phyloP scores from a whole-genome alignment of 1,140 invertebrate species.

The Acromyrmex heyeri region DNA sequence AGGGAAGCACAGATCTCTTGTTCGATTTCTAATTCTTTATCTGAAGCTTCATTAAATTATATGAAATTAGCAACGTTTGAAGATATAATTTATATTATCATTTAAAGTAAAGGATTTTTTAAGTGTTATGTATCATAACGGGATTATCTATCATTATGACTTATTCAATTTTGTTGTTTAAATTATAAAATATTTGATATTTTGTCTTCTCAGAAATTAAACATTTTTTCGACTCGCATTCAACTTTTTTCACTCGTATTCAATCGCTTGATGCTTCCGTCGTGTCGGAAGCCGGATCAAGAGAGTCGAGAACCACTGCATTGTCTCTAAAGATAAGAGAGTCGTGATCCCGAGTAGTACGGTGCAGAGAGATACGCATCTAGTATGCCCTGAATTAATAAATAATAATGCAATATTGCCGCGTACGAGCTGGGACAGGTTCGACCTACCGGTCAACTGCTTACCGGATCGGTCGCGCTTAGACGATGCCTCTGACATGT shows the following conservation, averaged over 20 bases:
- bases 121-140: not conserved
- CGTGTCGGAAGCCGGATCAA: not conserved
- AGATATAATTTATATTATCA: not conserved
- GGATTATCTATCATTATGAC: not conserved
- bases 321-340: constrained; percentile 81
- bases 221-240: not conserved
- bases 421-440: constrained; percentile 65
- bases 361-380: constrained; percentile 82
- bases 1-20: too few species aligned
- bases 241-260: too few species aligned
- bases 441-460: constrained; percentile 78
- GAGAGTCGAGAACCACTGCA: constrained; percentile 74
- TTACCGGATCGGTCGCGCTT: constrained; percentile 43
- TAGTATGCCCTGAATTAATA: constrained; percentile 85
- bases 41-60: not conserved
- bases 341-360: constrained; percentile 82
- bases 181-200: not conserved
- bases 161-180: not conserved
- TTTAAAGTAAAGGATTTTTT: not conserved
- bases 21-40: not conserved
- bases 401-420: constrained; percentile 86
- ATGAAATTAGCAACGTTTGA: not conserved
- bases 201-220: not conserved
- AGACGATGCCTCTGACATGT: constrained; percentile 8
- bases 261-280: not conserved